Evolutionary conservation across 2,797 vertebrate genomes (phyloP).

Genomic region (Sciurus carolinensis): DNA sequence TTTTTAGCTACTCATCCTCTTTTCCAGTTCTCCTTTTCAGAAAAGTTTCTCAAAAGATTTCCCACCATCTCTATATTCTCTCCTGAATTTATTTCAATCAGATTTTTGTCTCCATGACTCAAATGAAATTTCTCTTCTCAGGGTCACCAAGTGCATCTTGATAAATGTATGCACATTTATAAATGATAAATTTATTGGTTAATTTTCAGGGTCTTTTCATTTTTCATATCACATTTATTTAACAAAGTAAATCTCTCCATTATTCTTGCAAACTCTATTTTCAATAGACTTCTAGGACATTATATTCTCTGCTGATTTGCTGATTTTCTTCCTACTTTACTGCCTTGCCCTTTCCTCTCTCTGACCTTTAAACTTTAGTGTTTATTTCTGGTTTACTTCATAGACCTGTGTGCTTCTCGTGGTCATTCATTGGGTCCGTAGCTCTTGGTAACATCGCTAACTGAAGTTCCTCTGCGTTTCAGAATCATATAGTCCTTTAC

Average conservation of each 20-base stretch:
- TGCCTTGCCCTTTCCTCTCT: not conserved
- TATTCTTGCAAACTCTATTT: not conserved
- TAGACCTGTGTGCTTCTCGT: not conserved
- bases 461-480: not conserved
- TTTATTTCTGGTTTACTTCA: not conserved
- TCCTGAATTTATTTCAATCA: not conserved
- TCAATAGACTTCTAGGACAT: not conserved
- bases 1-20: not conserved
- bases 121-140: not conserved
- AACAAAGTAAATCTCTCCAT: not conserved
- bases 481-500: not conserved
- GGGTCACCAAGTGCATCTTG: not conserved
- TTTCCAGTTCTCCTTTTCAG: not conserved
- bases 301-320: not conserved
- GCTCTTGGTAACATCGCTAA: not conserved
- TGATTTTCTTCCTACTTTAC: not conserved
- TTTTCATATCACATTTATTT: not conserved
- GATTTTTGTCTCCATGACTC: not conserved
- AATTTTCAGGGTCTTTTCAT: not conserved
- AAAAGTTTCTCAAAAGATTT: slow-evolving; percentile 24
- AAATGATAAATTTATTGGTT: not conserved
- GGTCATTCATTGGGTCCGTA: not conserved
- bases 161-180: not conserved
- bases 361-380: not conserved
- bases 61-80: not conserved